phyloP scores from a whole-genome alignment of 2,113 vertebrate species.

The Anolis carolinensis region DNA sequence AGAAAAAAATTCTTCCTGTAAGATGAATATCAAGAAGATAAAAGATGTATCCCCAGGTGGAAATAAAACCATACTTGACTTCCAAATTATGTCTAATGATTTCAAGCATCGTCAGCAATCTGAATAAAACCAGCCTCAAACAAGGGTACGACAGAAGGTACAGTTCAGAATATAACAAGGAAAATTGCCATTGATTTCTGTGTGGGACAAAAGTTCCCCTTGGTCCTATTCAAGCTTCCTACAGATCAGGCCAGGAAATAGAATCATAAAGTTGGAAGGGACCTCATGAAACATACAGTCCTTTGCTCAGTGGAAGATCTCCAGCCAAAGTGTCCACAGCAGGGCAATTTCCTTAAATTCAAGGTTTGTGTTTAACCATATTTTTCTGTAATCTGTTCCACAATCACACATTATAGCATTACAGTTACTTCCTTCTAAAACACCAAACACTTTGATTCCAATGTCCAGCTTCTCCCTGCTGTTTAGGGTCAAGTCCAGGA shows the following conservation, averaged over 20 bases:
- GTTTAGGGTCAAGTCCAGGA: no score
- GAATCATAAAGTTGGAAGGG: no score
- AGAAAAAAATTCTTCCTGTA: neutral
- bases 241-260: neutral
- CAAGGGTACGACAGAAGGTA: neutral
- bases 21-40: neutral
- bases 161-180: neutral
- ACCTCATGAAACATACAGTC: no score
- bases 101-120: neutral
- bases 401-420: no score
- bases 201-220: neutral
- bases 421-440: no score
- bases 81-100: neutral
- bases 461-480: no score
- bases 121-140: constrained; percentile 12
- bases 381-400: no score
- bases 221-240: neutral
- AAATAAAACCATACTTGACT: constrained; percentile 25
- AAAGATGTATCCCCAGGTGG: neutral
- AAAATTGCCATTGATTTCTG: neutral
- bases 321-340: no score
- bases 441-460: no score
- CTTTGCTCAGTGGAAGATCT: no score
- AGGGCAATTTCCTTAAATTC: no score
- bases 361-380: no score